phyloP scores from a whole-genome alignment of 1,140 invertebrate species.

The Drosophila pseudoananassae region DNA sequence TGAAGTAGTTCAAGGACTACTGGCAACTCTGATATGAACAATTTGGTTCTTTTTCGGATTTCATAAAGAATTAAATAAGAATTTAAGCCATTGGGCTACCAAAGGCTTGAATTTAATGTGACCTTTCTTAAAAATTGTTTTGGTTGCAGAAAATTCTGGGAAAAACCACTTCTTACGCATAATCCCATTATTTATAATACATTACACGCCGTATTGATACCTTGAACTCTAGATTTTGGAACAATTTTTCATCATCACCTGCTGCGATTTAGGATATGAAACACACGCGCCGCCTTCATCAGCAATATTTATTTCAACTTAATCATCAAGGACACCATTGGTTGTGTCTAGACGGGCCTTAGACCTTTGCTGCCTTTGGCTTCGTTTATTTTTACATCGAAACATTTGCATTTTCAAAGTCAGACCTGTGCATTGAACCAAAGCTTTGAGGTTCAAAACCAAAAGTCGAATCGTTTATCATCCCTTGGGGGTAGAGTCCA shows the following conservation, averaged over 20 bases:
- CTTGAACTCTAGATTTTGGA: conserved; percentile 40
- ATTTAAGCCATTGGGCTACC: too few species aligned
- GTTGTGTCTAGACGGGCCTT: conserved; percentile 65
- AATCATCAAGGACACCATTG: conserved; percentile 19
- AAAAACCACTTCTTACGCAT: too few species aligned
- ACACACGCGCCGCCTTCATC: conserved; percentile 26
- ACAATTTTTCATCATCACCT: conserved; percentile 62
- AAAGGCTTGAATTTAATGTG: neutral
- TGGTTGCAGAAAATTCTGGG: too few species aligned
- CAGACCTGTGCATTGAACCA: conserved; percentile 61
- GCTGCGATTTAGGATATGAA: conserved; percentile 44
- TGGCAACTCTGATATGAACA: conserved; percentile 7
- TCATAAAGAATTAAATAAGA: neutral
- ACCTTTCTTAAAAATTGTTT: neutral
- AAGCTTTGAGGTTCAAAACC: conserved; percentile 30
- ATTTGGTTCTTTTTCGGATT: conserved; percentile 12
- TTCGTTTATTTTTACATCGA: conserved; percentile 18
- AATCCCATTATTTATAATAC: neutral
- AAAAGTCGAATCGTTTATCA: conserved; percentile 56
- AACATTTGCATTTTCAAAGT: conserved; percentile 58
- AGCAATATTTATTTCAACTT: conserved; percentile 15
- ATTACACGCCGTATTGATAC: conserved; percentile 27
- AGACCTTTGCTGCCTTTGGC: conserved; percentile 35
- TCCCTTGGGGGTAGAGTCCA: neutral
- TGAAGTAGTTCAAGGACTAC: conserved; percentile 15